phyloP scores from a whole-genome alignment of 2,888 invertebrate genomes.

The Lasioglossum malachurum region DNA sequence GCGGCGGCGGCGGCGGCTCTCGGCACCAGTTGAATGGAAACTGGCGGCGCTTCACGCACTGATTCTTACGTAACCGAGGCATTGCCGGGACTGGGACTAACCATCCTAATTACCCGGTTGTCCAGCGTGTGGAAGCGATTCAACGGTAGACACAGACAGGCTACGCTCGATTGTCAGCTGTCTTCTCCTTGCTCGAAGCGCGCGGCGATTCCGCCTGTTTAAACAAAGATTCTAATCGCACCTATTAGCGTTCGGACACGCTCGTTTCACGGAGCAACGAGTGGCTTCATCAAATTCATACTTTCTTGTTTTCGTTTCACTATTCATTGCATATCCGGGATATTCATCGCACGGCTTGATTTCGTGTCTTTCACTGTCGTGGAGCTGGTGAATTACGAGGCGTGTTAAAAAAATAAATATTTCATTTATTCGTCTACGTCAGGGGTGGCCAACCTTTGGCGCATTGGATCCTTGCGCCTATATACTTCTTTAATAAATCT shows the following conservation, averaged over 20 bases:
- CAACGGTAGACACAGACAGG: constrained; percentile 33
- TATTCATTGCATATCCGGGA: background rate
- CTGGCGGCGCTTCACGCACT: constrained; percentile 68
- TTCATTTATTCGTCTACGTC: too few species aligned
- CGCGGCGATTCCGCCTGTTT: constrained; percentile 12
- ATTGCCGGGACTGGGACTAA: constrained; percentile 54
- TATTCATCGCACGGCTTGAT: too few species aligned
- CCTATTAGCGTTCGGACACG: constrained; percentile 14
- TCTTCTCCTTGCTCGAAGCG: constrained; percentile 5
- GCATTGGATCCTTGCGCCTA: too few species aligned
- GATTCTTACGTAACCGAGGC: constrained; percentile 69
- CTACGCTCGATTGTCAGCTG: constrained; percentile 45
- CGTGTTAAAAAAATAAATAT: too few species aligned
- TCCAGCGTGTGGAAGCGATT: constrained; percentile 54
- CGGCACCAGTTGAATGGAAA: constrained; percentile 66
- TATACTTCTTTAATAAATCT: too few species aligned
- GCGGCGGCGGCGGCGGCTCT: constrained; percentile 45
- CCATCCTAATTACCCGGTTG: constrained; percentile 67
- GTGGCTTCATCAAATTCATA: background rate
- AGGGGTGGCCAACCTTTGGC: too few species aligned
- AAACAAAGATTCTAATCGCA: constrained; percentile 3
- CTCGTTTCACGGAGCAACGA: background rate
- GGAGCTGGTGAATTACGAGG: too few species aligned
- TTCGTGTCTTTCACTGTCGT: too few species aligned
- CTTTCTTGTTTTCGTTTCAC: background rate